A percentile compares a stretch with the other conserved stretches of the same genome.
phyloP scores from a whole-genome alignment of 1,140 invertebrate genomes.

The Drosophila aff. region DNA sequence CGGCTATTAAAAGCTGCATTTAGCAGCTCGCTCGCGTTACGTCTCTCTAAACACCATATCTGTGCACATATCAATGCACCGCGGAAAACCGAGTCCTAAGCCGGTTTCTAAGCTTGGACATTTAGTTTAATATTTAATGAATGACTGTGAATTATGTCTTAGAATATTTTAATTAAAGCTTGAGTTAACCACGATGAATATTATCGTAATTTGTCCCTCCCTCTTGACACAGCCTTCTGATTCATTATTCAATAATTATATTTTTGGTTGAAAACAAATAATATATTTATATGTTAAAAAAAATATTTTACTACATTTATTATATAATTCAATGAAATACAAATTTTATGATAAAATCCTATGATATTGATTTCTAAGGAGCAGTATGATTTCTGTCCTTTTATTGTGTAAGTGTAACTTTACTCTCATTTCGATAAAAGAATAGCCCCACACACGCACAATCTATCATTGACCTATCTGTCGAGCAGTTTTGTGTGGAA shows the following conservation, averaged over 20 bases:
- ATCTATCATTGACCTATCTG: conserved; percentile 4
- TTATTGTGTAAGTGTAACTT: neutral
- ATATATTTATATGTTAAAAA: too few species aligned
- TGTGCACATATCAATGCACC: conserved; percentile 1
- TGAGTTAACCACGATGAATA: neutral
- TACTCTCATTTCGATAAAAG: neutral
- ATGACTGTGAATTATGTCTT: too few species aligned
- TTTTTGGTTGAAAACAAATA: too few species aligned
- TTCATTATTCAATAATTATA: too few species aligned
- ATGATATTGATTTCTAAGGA: too few species aligned
- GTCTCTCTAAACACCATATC: conserved; percentile 6
- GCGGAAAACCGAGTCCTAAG: neutral
- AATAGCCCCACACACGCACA: neutral
- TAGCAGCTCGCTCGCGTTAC: conserved; percentile 32
- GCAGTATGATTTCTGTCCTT: too few species aligned
- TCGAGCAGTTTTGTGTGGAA: conserved; percentile 19
- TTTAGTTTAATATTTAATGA: too few species aligned
- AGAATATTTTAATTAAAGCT: neutral
- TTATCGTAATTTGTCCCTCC: too few species aligned
- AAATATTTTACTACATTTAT: too few species aligned
- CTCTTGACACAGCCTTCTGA: too few species aligned
- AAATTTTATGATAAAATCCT: too few species aligned
- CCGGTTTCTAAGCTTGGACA: neutral
- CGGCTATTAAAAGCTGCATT: conserved; percentile 64
- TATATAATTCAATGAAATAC: too few species aligned